Evolutionary conservation across 2,113 vertebrate genomes (phyloP), one percentile per base, ranked within the genome.

Genomic region (Pedionomus torquatus): DNA sequence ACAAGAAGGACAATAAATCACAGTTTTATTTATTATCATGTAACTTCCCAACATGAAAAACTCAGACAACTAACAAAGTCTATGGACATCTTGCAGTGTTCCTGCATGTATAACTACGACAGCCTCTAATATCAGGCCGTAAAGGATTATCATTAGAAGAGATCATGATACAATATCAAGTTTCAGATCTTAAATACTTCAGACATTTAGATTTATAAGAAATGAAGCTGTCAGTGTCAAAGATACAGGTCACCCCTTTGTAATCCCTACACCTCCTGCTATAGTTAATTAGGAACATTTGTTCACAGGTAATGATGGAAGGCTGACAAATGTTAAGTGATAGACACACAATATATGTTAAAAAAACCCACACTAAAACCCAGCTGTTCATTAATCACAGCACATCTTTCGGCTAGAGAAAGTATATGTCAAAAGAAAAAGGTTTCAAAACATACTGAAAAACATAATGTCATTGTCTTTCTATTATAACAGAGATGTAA

Each of bases 321-420:
- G 65, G 94, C 84, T 97, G 91, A 96, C 68, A 97, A 95, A 95
- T 90, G 12, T 54, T 97, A 97, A 95, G 60, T 66, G 68, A 87
- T 65, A 94, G 84, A 70, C 68, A 96, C 55, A 69, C 96, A 75
- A 44, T 88, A 88, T 19, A 58, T 68, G 75, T 94, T 92, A 75
- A 87, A 51, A 80, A 87, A n/a, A n/a, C 9, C 33, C 33, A 21
- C 19, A 37, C 23, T 23, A 25, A 61, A 30, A 20, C 60, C 60
- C 35, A 94, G 64, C 20, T 93, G 51, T 95, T 97, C 78, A 77
- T 90, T 95, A 92, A 94, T 68, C 46, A 87, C 28, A 89, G 60
- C 35, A 21, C 19, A 52, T 94, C 87, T 85, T 95, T 88, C 66
- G 95, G 30, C 54, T 86, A 69, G 51, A 43, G 24, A 92, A 93